A percentile compares a stretch with the other conserved stretches of the same genome.
Evolutionary conservation across 2,113 vertebrate genomes (phyloP).

Genomic region (Rhizomys pruinosus): DNA sequence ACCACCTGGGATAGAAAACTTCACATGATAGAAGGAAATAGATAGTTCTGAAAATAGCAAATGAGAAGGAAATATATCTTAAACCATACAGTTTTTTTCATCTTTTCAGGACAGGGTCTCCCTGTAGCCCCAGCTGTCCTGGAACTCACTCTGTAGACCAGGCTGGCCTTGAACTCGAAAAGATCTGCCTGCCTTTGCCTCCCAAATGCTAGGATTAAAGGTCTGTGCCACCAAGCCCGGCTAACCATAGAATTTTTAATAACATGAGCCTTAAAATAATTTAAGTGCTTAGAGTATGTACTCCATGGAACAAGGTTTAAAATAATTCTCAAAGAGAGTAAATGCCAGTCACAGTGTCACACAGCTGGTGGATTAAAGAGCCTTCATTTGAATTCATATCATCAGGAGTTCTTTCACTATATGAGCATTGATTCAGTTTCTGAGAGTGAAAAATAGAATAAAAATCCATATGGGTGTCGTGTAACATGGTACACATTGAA

Average conservation of each 20-base stretch:
- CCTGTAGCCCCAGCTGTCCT: too few relatives aligned
- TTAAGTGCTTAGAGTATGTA: conserved; percentile 27
- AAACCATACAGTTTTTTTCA: neutral
- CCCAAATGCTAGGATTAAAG: too few relatives aligned
- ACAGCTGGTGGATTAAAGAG: conserved; percentile 25
- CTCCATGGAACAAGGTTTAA: neutral
- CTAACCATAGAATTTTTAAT: neutral
- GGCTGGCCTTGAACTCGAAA: too few relatives aligned
- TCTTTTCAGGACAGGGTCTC: too few relatives aligned
- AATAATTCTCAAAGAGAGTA: conserved; percentile 41
- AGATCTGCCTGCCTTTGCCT: too few relatives aligned
- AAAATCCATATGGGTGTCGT: conserved; percentile 35
- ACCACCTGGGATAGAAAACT: neutral
- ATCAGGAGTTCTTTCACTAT: conserved; percentile 14
- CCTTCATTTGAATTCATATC: conserved; percentile 46
- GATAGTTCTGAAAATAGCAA: neutral
- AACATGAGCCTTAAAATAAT: conserved; percentile 11
- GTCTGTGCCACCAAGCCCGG: too few relatives aligned
- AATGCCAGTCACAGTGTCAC: conserved; percentile 23
- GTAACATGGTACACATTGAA: conserved; percentile 24
- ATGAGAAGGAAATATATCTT: neutral
- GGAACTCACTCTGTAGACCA: too few relatives aligned
- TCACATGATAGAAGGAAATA: neutral
- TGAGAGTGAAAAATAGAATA: conserved; percentile 35
- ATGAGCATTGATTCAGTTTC: conserved; percentile 45